These are phyloP conservation scores for Spodoptera picta DNA, from an alignment of 2,888 invertebrate species.

Conservation along the genomic window DNA sequence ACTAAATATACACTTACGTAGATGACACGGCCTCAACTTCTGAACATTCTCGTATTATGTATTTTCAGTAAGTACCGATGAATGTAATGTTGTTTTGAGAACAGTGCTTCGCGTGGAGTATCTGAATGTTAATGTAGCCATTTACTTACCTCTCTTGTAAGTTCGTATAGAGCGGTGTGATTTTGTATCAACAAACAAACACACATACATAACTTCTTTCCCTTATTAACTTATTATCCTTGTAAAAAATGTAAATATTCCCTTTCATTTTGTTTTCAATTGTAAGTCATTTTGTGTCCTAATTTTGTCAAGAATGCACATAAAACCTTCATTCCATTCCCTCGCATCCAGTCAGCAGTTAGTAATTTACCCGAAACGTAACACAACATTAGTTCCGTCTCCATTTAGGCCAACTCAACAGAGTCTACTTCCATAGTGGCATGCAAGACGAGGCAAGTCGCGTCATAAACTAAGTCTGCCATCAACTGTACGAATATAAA, in stretches of 20 bases:
- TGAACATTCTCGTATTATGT: conserved; percentile 20
- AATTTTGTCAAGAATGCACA: not conserved
- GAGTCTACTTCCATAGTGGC: conserved; percentile 19
- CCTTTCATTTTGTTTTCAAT: too few species aligned
- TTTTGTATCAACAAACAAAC: too few species aligned
- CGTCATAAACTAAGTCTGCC: conserved; percentile 56
- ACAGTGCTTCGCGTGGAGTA: conserved; percentile 10
- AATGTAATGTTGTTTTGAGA: conserved; percentile 20
- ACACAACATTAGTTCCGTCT: conserved; percentile 24
- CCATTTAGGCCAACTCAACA: conserved; percentile 12
- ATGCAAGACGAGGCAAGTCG: conserved; percentile 38
- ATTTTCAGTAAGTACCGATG: conserved; percentile 23
- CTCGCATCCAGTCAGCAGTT: not conserved
- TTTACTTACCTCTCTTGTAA: not conserved
- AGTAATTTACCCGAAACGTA: conserved; percentile 14
- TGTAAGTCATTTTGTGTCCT: too few species aligned
- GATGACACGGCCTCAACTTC: conserved; percentile 40
- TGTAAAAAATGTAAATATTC: too few species aligned
- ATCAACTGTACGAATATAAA: conserved; percentile 76
- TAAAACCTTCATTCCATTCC: not conserved
- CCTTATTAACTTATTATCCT: too few species aligned
- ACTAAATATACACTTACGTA: conserved; percentile 41
- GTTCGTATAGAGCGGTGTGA: not conserved
- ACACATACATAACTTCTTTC: too few species aligned
- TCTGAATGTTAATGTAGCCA: conserved; percentile 11